A percentile compares a stretch with the other conserved stretches of the same genome.
Conservation (phyloP, 2,113 vertebrate genomes). For the Pontoporia blainvillei region DNA sequence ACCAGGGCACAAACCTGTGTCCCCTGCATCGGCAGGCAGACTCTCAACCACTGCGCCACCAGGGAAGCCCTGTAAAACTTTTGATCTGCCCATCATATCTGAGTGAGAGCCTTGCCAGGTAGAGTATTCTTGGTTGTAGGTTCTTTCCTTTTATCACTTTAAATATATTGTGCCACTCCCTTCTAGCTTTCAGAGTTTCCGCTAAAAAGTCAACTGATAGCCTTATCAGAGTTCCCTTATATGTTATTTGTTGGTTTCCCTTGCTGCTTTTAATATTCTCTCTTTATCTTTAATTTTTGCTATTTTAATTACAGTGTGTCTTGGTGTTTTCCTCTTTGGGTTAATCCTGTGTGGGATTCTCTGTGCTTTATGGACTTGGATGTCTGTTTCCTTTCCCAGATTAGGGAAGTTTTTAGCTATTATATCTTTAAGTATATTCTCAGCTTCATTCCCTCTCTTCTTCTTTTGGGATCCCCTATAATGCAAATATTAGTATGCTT, state of each 20-base stretch:
- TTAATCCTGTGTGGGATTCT: not conserved
- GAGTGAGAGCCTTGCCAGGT: not conserved
- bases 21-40: no score
- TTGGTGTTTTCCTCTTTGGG: not conserved
- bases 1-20: no score
- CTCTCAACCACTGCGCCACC: no score
- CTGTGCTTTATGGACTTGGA: not conserved
- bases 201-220: not conserved
- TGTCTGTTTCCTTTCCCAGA: not conserved
- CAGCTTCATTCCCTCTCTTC: not conserved
- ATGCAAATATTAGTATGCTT: not conserved
- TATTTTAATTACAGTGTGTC: not conserved
- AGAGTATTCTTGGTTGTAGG: not conserved
- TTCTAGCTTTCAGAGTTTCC: not conserved
- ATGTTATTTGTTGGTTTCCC: not conserved
- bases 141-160: not conserved
- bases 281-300: not conserved
- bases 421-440: not conserved
- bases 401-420: not conserved
- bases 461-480: not conserved
- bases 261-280: not conserved
- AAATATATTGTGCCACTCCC: not conserved
- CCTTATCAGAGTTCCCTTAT: not conserved
- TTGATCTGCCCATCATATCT: not conserved
- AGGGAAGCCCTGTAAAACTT: not conserved